Conservation (phyloP, 2,113 vertebrate species). For the Trachemys scripta region DNA sequence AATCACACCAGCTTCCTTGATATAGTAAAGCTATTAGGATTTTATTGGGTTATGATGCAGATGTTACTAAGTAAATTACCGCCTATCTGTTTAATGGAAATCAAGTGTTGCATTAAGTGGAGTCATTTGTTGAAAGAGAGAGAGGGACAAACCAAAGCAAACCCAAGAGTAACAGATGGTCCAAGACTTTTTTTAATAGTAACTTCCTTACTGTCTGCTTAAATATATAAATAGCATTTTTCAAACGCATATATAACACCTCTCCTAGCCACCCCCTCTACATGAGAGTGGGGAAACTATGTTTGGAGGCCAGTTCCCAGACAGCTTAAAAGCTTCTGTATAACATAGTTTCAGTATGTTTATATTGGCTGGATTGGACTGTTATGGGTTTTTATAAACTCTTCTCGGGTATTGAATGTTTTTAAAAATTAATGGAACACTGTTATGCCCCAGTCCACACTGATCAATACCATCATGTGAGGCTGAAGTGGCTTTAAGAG, state of each 20-base stretch:
- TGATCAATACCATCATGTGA: conserved; percentile 42
- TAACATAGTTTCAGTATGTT: conserved; percentile 44
- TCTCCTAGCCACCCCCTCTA: neutral
- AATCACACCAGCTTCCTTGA: conserved; percentile 59
- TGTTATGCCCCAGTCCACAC: conserved; percentile 12
- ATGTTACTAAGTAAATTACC: conserved; percentile 59
- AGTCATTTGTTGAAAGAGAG: conserved; percentile 55
- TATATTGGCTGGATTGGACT: conserved; percentile 48
- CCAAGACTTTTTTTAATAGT: conserved; percentile 44
- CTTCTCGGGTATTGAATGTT: conserved; percentile 49
- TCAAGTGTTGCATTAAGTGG: conserved; percentile 68
- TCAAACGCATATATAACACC: neutral
- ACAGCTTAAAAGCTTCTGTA: conserved; percentile 41
- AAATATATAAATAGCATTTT: conserved; percentile 7
- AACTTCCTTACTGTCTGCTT: neutral
- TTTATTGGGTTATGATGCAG: conserved; percentile 66
- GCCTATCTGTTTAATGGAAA: conserved; percentile 66
- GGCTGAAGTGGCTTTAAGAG: conserved; percentile 34
- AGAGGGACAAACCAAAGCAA: conserved; percentile 28
- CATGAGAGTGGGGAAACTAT: neutral
- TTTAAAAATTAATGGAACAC: conserved; percentile 47
- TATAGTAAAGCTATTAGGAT: conserved; percentile 59
- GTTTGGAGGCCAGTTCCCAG: conserved; percentile 29
- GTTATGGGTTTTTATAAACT: conserved; percentile 59
- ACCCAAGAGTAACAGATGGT: conserved; percentile 66